phyloP scores from a whole-genome alignment of 2,888 invertebrate genomes.

The Phortica okadai region DNA sequence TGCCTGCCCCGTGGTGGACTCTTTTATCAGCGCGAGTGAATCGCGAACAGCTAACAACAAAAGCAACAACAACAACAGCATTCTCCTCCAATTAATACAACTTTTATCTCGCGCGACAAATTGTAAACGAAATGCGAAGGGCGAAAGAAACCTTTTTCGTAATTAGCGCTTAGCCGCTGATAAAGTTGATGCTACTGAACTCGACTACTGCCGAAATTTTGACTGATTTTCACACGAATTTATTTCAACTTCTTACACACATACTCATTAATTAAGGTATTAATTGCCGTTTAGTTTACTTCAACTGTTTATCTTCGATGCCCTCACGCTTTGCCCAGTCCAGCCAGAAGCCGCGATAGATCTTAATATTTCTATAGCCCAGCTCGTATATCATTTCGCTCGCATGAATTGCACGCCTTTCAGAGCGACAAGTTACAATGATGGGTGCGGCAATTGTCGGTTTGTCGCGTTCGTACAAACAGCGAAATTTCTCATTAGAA shows the following conservation, averaged over 20 bases:
- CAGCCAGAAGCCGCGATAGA: no score
- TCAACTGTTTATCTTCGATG: no score
- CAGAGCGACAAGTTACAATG: constrained; percentile 5
- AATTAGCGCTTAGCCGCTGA: constrained; percentile 1
- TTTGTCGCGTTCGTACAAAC: neutral
- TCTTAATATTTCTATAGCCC: no score
- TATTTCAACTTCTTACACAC: neutral
- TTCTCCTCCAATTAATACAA: constrained; percentile 16
- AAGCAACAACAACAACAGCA: constrained; percentile 9
- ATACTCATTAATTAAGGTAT: no score
- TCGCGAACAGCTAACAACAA: neutral
- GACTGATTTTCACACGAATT: neutral
- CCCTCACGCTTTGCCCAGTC: no score
- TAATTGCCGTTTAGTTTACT: no score
- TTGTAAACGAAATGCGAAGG: constrained; percentile 2
- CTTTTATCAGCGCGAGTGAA: constrained; percentile 20
- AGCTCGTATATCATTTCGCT: no score
- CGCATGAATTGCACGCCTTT: neutral
- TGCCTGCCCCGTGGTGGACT: neutral
- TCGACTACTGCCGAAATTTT: neutral
- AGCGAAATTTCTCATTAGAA: neutral
- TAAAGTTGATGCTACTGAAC: neutral
- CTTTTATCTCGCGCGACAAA: constrained; percentile 30
- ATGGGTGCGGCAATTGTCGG: neutral
- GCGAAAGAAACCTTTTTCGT: constrained; percentile 6